Conservation (phyloP, 2,113 vertebrate genomes). For the Platichthys stellatus region DNA sequence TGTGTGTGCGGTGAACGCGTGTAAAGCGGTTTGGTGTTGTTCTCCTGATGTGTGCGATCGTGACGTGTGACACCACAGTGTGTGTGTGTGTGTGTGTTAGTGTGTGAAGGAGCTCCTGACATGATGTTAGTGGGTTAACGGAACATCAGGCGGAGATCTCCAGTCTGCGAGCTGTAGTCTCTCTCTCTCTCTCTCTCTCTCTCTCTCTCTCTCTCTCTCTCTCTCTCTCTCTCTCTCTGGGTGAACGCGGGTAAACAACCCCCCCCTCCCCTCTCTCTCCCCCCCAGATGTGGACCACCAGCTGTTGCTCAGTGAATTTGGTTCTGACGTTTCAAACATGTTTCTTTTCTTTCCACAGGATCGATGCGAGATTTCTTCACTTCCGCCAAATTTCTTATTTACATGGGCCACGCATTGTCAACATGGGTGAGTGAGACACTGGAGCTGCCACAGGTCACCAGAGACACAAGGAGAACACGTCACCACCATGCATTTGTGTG, state of each 20-base stretch:
- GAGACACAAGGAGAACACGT: not conserved
- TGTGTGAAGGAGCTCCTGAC: no score
- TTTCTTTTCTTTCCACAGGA: conserved; percentile 74
- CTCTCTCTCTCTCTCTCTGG: not conserved
- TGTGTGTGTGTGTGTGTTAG: no score
- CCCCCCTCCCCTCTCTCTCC: not conserved
- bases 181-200: not conserved
- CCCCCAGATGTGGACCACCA: not conserved
- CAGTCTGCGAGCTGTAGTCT: no score
- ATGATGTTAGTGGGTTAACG: no score
- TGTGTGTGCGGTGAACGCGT: no score
- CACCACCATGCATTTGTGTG: not conserved
- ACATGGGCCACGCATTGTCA: conserved; percentile 92
- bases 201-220: not conserved
- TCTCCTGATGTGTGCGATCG: no score
- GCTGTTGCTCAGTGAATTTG: not conserved
- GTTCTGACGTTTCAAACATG: not conserved
- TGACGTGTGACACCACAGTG: no score
- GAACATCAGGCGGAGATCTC: no score
- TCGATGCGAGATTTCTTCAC: conserved; percentile 85
- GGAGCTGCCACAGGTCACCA: not conserved
- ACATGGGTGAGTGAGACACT: conserved; percentile 90
- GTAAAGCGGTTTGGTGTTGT: no score
- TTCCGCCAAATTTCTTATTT: conserved; percentile 95
- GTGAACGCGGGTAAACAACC: not conserved